Percentiles rank a stretch among this genome's conserved stretches.
These are phyloP conservation scores for Suncus etruscus DNA, from an alignment of 2,113 vertebrate genomes.

Conservation along the genomic window DNA sequence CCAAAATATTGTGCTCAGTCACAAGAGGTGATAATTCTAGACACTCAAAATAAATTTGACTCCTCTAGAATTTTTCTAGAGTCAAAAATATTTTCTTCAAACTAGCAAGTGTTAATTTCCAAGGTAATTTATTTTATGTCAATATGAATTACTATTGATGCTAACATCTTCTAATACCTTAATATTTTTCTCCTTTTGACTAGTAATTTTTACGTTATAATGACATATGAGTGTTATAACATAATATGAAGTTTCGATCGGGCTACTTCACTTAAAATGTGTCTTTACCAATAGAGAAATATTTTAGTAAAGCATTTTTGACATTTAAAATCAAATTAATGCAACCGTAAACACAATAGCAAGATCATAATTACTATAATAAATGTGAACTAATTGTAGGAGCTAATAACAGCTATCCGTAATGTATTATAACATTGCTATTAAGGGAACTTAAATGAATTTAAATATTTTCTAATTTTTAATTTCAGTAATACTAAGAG, in stretches of 20 bases:
- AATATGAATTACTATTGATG: slow-evolving; percentile 29
- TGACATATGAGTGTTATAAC: slow-evolving; percentile 58
- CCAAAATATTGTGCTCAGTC: accelerated
- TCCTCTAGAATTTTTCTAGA: not conserved
- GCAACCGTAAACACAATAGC: slow-evolving; percentile 70
- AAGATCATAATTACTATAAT: slow-evolving; percentile 69
- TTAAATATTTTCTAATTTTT: slow-evolving; percentile 66
- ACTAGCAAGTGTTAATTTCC: slow-evolving; percentile 33
- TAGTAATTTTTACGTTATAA: slow-evolving; percentile 55
- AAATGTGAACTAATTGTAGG: slow-evolving; percentile 70
- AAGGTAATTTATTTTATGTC: slow-evolving; percentile 42
- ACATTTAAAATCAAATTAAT: slow-evolving; percentile 74
- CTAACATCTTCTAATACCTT: slow-evolving; percentile 41
- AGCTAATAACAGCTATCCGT: slow-evolving; percentile 64
- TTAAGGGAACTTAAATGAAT: slow-evolving; percentile 66
- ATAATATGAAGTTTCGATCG: slow-evolving; percentile 62
- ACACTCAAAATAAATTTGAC: too few species aligned
- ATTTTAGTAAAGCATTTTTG: slow-evolving; percentile 62
- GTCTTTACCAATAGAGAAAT: slow-evolving; percentile 68
- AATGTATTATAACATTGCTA: slow-evolving; percentile 62
- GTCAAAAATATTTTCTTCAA: slow-evolving; percentile 35
- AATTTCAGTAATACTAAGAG: slow-evolving; percentile 75
- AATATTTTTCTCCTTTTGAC: slow-evolving; percentile 18
- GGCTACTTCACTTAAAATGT: slow-evolving; percentile 63
- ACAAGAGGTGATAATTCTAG: accelerated